Evolutionary conservation across 2,888 invertebrate genomes (phyloP).

Genomic region (Orchesellides sinensis): DNA sequence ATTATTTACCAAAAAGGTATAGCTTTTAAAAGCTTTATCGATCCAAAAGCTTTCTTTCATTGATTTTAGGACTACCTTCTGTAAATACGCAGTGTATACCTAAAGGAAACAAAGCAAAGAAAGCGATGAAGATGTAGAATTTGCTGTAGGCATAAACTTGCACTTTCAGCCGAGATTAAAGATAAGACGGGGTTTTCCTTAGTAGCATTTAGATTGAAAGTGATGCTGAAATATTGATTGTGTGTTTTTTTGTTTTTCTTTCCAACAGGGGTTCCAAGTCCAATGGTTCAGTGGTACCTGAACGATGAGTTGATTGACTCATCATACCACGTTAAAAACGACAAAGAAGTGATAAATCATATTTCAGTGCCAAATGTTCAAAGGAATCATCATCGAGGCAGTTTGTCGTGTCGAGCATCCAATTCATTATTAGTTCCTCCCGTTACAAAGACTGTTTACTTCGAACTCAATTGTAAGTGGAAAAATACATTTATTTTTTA

Average conservation of each 20-base stretch:
- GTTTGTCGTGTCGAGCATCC: slow-evolving; percentile 71
- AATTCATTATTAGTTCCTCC: slow-evolving; percentile 73
- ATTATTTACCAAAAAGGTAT: no score
- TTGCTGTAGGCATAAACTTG: no score
- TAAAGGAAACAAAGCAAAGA: no score
- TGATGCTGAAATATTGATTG: no score
- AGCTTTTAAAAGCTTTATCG: no score
- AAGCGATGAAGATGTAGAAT: no score
- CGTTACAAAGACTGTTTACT: slow-evolving; percentile 74
- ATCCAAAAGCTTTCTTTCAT: no score
- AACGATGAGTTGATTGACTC: slow-evolving; percentile 72
- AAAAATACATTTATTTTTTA: background rate
- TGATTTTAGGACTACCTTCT: no score
- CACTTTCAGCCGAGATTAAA: no score
- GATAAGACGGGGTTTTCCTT: no score
- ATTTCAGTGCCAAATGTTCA: slow-evolving; percentile 74
- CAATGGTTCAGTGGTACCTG: slow-evolving; percentile 74
- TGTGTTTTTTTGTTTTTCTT: background rate
- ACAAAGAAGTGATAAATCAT: slow-evolving; percentile 74
- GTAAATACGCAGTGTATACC: no score
- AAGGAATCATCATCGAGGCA: slow-evolving; percentile 72
- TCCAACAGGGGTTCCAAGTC: slow-evolving; percentile 69
- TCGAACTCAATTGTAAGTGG: slow-evolving; percentile 75
- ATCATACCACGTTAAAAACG: slow-evolving; percentile 70
- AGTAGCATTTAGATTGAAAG: no score